Evolutionary conservation across 2,113 vertebrate genomes (phyloP).

Genomic region (Bungarus multicinctus): DNA sequence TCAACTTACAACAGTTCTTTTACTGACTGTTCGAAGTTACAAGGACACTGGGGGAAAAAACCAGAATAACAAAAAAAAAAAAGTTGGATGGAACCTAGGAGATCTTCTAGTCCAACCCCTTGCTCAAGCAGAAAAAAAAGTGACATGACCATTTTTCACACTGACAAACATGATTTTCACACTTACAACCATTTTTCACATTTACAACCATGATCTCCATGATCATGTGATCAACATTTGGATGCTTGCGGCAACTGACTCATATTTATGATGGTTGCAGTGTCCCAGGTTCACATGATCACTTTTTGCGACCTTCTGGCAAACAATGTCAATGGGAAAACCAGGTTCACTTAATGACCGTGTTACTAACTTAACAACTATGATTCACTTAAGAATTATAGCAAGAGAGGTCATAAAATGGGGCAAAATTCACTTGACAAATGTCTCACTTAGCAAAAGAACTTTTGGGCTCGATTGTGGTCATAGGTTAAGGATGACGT

Average conservation of each 20-base stretch:
- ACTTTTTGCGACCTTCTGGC: background rate
- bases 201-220: background rate
- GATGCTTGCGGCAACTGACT: background rate
- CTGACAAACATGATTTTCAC: too few species aligned
- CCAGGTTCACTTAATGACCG: background rate
- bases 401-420: background rate
- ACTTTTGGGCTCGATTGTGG: background rate
- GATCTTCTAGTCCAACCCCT: too few species aligned
- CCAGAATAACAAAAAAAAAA: background rate
- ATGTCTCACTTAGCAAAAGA: background rate
- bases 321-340: background rate
- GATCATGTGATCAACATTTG: background rate
- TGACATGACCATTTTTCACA: background rate
- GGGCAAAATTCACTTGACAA: background rate
- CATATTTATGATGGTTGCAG: background rate
- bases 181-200: too few species aligned
- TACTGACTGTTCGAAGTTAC: background rate
- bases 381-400: background rate
- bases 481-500: too few species aligned
- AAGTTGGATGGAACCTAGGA: background rate
- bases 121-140: too few species aligned
- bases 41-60: background rate
- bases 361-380: background rate
- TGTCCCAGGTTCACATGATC: background rate
- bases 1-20: background rate